These are phyloP conservation scores for Sabatieria punctata DNA, from an alignment of 2,888 invertebrate genomes.

Conservation along the genomic window DNA sequence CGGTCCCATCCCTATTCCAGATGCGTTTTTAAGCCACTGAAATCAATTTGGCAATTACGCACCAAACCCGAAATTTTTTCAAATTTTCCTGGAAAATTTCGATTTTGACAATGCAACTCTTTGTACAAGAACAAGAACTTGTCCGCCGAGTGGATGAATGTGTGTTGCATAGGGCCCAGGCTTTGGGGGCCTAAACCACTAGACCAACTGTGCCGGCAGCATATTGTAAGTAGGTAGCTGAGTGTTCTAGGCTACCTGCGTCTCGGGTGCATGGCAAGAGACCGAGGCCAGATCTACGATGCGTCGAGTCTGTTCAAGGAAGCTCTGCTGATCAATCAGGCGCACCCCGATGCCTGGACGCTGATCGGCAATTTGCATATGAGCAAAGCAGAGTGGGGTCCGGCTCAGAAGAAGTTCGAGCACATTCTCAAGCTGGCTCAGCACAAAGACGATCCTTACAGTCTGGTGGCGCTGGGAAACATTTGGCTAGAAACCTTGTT, in stretches of 20 bases:
- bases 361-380: conserved; percentile 89
- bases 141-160: no score
- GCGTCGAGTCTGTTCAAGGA: conserved; percentile 99
- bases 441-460: conserved; percentile 49
- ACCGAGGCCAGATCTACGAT: conserved; percentile 96
- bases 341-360: conserved; percentile 96
- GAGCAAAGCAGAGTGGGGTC: conserved; percentile 90
- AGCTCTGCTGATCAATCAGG: conserved; percentile 48
- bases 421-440: conserved; percentile 64
- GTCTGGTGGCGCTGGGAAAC: conserved; percentile 86
- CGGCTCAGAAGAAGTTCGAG: conserved; percentile 97
- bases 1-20: no score
- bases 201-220: no score
- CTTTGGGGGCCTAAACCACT: no score
- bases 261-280: conserved; percentile 91
- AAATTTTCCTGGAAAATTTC: no score
- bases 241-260: conserved; percentile 46
- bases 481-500: conserved; percentile 95
- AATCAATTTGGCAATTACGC: no score
- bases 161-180: no score
- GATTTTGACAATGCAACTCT: no score
- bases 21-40: no score
- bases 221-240: no score
- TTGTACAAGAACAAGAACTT: no score
- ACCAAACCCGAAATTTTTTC: no score